Conservation (phyloP, 2,113 vertebrate species). For the Sorex araneus region DNA sequence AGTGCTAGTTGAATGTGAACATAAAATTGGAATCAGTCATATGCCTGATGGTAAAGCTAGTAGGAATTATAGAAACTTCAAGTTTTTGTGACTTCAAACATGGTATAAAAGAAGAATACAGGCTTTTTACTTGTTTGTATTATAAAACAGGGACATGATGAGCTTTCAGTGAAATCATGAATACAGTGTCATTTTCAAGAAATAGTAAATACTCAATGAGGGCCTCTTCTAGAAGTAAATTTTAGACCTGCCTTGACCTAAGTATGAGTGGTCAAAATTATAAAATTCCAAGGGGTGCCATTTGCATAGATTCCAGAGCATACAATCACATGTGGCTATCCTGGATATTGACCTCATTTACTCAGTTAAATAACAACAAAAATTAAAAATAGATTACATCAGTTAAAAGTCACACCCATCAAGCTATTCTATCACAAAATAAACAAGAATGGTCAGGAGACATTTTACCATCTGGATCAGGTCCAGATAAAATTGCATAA, state of each 20-base stretch:
- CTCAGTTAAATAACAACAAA: not conserved
- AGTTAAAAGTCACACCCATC: not conserved
- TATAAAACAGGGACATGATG: not conserved
- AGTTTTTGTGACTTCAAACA: slow-evolving; percentile 2
- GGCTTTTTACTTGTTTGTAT: not conserved
- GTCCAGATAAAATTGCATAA: slow-evolving; percentile 61
- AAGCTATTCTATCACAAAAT: slow-evolving; percentile 12
- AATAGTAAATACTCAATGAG: not conserved
- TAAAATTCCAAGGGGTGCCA: not conserved
- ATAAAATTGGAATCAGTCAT: not conserved
- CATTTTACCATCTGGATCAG: slow-evolving; percentile 16
- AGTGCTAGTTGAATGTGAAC: slow-evolving; percentile 21
- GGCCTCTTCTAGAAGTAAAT: not conserved
- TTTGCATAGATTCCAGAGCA: not conserved
- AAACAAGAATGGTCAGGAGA: slow-evolving; percentile 42
- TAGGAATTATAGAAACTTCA: not conserved
- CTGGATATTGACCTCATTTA: not conserved
- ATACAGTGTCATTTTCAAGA: accelerated
- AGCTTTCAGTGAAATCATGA: not conserved
- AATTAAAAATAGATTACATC: slow-evolving; percentile 26
- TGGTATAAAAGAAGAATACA: not conserved
- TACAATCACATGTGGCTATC: not conserved
- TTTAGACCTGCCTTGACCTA: slow-evolving; percentile 11
- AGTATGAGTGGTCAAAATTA: not conserved
- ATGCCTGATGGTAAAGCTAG: not conserved